These are phyloP conservation scores for Pseudomyrmex flavicornis DNA, from an alignment of 1,140 invertebrate species.

Conservation along the genomic window DNA sequence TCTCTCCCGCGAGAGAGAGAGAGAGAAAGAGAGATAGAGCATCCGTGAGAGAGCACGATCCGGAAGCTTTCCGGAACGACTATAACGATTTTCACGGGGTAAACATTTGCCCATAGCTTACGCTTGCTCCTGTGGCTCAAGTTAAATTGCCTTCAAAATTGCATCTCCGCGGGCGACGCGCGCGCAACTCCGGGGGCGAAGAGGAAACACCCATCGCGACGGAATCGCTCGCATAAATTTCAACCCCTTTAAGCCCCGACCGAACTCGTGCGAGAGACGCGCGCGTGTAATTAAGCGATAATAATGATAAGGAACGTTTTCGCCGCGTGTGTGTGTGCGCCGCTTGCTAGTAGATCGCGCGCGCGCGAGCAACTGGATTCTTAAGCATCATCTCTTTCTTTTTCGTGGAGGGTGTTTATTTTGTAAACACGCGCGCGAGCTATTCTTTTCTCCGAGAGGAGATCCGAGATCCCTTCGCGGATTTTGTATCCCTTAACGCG, in stretches of 20 bases:
- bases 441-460: not conserved
- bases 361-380: not conserved
- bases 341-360: no score
- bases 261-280: conserved; percentile 40
- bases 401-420: conserved; percentile 5
- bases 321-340: no score
- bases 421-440: conserved; percentile 15
- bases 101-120: conserved; percentile 71
- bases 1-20: no score
- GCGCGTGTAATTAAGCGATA: conserved; percentile 67
- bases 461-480: not conserved
- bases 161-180: conserved; percentile 63
- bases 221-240: conserved; percentile 68
- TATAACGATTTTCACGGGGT: conserved; percentile 70
- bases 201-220: conserved; percentile 24
- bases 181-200: conserved; percentile 43
- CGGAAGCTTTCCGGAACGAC: conserved; percentile 40
- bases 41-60: conserved; percentile 30
- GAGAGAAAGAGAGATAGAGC: no score
- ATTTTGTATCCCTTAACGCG: no score
- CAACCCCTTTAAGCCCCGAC: conserved; percentile 24
- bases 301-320: conserved; percentile 72
- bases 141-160: conserved; percentile 77
- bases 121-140: conserved; percentile 69
- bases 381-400: not conserved